Evolutionary conservation across 2,888 invertebrate genomes (phyloP), one percentile per base, ranked within the genome.

Genomic region (Pachycephus smyrnensis): DNA sequence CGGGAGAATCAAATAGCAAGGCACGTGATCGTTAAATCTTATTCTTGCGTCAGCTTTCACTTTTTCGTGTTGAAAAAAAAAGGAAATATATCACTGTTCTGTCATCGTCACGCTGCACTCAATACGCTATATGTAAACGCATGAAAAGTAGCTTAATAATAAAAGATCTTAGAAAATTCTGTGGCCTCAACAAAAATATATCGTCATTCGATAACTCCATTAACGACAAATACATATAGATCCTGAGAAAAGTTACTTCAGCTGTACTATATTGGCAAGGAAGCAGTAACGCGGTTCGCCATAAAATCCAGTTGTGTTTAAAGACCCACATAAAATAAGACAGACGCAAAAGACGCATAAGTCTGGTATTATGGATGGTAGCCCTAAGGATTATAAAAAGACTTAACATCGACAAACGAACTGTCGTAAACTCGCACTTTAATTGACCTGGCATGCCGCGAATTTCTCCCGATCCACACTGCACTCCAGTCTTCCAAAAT

Each of bases 271-370:
- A 55, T 55, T 55, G 6, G 3, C 0, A 55, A 23, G 55, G 55
- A 12, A 36, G 74, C 12, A 6, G 4, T 36, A 74, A 74, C 36
- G 74, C 74, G 15, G 0, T 31, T 36, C 6, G 23, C 31, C 36
- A 30, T 40, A 71, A 77, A 33, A 40, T 31, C 55, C 31, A 69
- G 37, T 77, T 77, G 36, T 32, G 36, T 74, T 69, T 30, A 69
- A 77, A 77, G 73, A 68, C 35, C 15, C 35, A 68, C 68, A n/a
- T 73, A 35, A 30, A 74, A 12, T 37, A 55, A 23, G 55, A 55
- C 9, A 55, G 23, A 40, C 23, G 6, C 6, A 40, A 23, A 1
- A 40, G 40, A 23, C 23, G 9, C 9, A 9, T 2, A 23, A 23
- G 23, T 23, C 55, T 55, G 23, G 9, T 55, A 1, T 55, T 9